Percentiles rank a stretch among this genome's conserved stretches.
These are phyloP conservation scores for Caenorhabditis sp. DNA, from an alignment of 2,888 invertebrate species.

Conservation along the genomic window DNA sequence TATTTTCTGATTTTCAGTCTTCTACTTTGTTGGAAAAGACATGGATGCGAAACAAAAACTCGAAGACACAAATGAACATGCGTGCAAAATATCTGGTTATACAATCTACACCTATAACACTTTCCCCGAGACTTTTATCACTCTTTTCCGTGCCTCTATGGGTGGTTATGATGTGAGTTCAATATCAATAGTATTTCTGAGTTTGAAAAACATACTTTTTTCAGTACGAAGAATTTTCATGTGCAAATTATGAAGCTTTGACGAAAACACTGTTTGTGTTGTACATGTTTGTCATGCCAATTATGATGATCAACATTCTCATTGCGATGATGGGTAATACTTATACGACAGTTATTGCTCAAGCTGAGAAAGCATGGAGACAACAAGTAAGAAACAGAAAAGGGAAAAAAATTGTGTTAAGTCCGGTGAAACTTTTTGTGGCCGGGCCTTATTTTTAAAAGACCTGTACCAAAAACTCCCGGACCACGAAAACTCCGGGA, in stretches of 20 bases:
- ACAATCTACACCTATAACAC: conserved; percentile 75
- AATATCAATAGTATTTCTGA: not conserved
- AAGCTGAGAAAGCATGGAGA: conserved; percentile 98
- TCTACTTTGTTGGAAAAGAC: conserved; percentile 86
- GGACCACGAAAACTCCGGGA: no score
- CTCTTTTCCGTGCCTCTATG: conserved; percentile 93
- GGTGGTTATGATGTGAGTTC: conserved; percentile 92
- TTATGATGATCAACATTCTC: conserved; percentile 92
- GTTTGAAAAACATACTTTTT: conserved; percentile 47
- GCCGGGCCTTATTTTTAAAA: no score
- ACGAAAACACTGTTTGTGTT: conserved; percentile 94
- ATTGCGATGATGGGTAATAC: conserved; percentile 99
- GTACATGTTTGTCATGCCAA: conserved; percentile 97
- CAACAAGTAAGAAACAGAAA: conserved; percentile 84
- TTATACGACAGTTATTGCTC: conserved; percentile 94
- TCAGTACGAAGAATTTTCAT: conserved; percentile 89
- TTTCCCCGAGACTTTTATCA: conserved; percentile 94
- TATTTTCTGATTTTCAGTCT: conserved; percentile 70
- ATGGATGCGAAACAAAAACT: conserved; percentile 68
- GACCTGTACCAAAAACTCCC: no score
- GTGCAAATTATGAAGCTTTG: conserved; percentile 88
- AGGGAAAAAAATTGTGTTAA: no score
- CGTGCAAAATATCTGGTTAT: conserved; percentile 69
- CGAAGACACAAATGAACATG: conserved; percentile 50
- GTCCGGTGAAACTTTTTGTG: no score